Evolutionary conservation across 1,140 invertebrate genomes (phyloP), one percentile per base, ranked within the genome.

Genomic region (Magallana angulata): DNA sequence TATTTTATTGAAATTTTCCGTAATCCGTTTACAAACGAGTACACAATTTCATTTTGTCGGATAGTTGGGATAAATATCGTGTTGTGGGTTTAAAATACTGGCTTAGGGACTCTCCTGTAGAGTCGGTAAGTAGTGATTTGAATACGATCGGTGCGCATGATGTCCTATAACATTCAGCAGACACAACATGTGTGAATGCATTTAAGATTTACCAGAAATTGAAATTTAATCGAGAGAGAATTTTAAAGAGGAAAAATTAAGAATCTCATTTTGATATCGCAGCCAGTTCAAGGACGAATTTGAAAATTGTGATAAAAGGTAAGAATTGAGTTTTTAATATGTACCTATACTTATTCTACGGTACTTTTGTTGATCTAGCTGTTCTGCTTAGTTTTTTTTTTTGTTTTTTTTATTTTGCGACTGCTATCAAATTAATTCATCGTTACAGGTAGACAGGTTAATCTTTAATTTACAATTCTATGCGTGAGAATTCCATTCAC

Each of bases 11-110:
- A 76, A 76, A 76, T 12, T 36, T 71, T 76, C 36, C 68, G 24
- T 76, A 76, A 76, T 76, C 68, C 68, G 30, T 76, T 76, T 76
- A 76, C 68, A 76, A 76, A 24, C 68, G 68, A 76, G 68, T 76
- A 76, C 68, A 76, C 68, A 36, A 30, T 76, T 76, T 30, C 68
- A 76, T 76, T 76, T 76, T 76, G 68, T 24, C 68, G 24, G 68
- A 76, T 30, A 76, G 24, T 30, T 48, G 24, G 68, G 68, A 36
- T 18, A 76, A 48, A 76, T 76, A 76, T 76, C 18, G 8, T 30
- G 68, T 30, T 30, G 68, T 76, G 36, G 36, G 36, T 76, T 76
- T 76, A 76, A 76, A 76, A 76, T 48, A 30, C 68, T 76, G 36
- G 68, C 68, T 76, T 76, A 76, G 68, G 24, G 68, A 76, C 68